Evolutionary conservation across 2,888 invertebrate genomes (phyloP), one percentile per base, ranked within the genome.

Genomic region (Allygus modestus): DNA sequence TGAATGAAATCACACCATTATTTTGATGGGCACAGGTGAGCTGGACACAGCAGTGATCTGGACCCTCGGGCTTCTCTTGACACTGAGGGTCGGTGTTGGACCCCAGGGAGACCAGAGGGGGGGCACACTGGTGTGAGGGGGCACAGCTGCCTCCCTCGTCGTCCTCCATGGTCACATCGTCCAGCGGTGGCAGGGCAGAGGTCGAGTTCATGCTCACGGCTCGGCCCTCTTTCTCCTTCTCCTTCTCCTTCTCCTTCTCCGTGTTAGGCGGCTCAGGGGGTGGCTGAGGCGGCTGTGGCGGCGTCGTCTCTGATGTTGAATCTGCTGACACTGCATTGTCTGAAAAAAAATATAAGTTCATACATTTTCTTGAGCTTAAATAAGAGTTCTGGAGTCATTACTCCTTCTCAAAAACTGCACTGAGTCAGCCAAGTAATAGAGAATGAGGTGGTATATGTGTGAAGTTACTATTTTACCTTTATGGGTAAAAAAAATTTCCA

Each of bases 151-250:
- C 41, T n/a, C 15, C 33, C 58, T 23, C 81, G 43, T 95, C 93
- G 85, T 93, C 93, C 87, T 95, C 94, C 92, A 96, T 93, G 88
- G 93, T 95, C 26, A 96, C 95, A 89, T 96, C 95, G 89, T 96
- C 96, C n/a, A 96, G 91, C 41, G 83, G 84, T 46, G 73, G 81
- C 84, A 88, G 84, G 54, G 71, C 73, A 82, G 88, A 88, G 31
- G 84, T 77, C 28, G 69, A 2, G 65, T 82, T 61, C 26, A 77
- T 61, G 28, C 65, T 65, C 28, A 65, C 65, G 0, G 82, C 81
- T 1, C 86, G 28, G 83, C 89, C 89, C 81, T 89, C 89, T 79
- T 89, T 88, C 84, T 90, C 89, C 11, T 87, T 86, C 9, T 81
- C 88, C 88, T n/a, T n/a, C 81, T 89, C 89, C 81, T 89, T 88